Evolutionary conservation across 92 coral and sea anemone genomes (phyloP), one percentile per base, ranked within the genome.

Genomic region (Umimayanthus chanpuru): DNA sequence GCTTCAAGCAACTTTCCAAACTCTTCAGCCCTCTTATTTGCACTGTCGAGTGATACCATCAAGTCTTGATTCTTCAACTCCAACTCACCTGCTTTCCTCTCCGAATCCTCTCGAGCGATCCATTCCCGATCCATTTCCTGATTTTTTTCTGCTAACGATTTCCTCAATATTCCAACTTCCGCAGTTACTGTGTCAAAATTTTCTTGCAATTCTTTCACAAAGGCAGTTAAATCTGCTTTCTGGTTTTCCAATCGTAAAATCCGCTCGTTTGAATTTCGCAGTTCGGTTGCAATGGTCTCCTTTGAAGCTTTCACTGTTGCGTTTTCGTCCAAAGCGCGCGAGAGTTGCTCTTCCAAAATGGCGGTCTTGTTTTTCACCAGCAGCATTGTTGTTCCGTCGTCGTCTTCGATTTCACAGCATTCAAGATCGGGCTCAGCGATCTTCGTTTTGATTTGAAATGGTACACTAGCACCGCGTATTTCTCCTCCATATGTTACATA

Each of bases 381-480:
- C 88, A 97, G 91, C 93, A 97, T 93, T 41, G 93, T 89, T 5
- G 92, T 76, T 25, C 92, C 98, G 79, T 91, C 96, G 79, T 97
- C 99, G 68, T 94, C 99, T 70, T 94, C 97, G 61, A 95, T 90
- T 89, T 97, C 99, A 90, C 94, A 92, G 79, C 98, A 97, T 90
- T 95, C 96, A 39, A 92, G 86, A 7, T 94, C 99, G 1, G 91
- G 88, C 36, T 88, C 95, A 15, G 81, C 92, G 66, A 88, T 84
- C 79, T 94, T 97, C n/a, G 93, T 87, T 80, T 95, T 95, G 29
- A 97, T 97, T 85, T 97, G 99, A 65, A 95, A 97, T 23, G 99
- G 99, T 9, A 95, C 95, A 90, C 99, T 97, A 28, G 99, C 99
- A 21, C 99, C 99, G 38, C 99, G 92, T 9, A 97, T 91, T 56